phyloP scores from a whole-genome alignment of 2,888 invertebrate species.

The Spialia ferax region DNA sequence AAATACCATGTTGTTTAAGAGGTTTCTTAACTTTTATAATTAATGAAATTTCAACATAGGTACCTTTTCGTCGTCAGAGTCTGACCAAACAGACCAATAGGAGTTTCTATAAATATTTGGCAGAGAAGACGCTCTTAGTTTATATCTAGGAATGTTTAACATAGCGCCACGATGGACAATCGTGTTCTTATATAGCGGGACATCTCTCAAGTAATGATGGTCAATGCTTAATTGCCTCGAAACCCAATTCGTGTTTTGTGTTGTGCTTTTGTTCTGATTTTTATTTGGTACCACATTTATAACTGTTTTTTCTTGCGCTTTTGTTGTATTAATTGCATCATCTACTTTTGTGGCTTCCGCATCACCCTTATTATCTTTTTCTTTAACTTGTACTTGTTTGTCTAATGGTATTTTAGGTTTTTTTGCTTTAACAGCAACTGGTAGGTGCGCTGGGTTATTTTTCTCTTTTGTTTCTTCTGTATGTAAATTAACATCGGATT shows the following conservation, averaged over 20 bases:
- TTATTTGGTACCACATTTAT: slow-evolving; percentile 2
- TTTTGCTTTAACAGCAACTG: slow-evolving; percentile 50
- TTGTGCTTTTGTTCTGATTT: slow-evolving; percentile 33
- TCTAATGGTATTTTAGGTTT: slow-evolving; percentile 45
- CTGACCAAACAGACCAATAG: slow-evolving; percentile 89
- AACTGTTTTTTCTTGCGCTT: slow-evolving; percentile 15
- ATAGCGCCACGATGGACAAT: slow-evolving; percentile 95
- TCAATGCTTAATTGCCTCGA: slow-evolving; percentile 84
- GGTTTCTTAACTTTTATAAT: too few species aligned
- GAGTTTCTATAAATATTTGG: slow-evolving; percentile 96
- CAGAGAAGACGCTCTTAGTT: slow-evolving; percentile 93
- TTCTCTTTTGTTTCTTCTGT: slow-evolving; percentile 51
- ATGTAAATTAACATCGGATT: slow-evolving; percentile 86
- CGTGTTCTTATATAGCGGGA: slow-evolving; percentile 91
- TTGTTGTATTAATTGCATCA: slow-evolving; percentile 43
- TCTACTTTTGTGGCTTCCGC: slow-evolving; percentile 42
- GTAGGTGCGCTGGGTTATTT: slow-evolving; percentile 49
- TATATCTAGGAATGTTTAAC: slow-evolving; percentile 93
- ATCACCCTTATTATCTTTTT: background rate
- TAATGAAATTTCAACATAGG: slow-evolving; percentile 20
- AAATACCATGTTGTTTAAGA: too few species aligned
- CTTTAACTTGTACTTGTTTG: slow-evolving; percentile 37
- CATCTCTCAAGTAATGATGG: slow-evolving; percentile 90
- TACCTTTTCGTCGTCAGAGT: slow-evolving; percentile 89
- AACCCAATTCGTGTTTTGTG: slow-evolving; percentile 61